Conservation (phyloP, 1,140 invertebrate species). For the Holcopasites calliopsidis region DNA sequence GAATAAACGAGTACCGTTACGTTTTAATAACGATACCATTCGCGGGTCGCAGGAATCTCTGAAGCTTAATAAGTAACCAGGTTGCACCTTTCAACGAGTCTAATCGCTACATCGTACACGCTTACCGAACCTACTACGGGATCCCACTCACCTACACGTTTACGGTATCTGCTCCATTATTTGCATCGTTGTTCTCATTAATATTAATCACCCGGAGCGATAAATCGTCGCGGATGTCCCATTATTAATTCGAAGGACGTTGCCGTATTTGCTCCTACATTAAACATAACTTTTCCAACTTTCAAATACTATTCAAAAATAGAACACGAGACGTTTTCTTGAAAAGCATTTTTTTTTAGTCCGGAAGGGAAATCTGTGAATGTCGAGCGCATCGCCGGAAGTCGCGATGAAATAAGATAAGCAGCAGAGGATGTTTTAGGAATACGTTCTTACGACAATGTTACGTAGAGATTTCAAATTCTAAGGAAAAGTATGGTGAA, state of each 20-base stretch:
- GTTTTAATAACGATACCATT: slow-evolving; percentile 13
- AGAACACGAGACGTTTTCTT: neutral
- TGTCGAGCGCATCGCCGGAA: neutral
- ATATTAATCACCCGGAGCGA: slow-evolving; percentile 19
- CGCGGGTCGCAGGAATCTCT: neutral
- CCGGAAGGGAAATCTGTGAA: slow-evolving; percentile 21
- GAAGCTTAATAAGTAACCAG: slow-evolving; percentile 27
- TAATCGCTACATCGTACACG: neutral
- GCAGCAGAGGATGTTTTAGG: neutral
- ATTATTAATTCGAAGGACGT: neutral
- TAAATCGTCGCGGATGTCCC: slow-evolving; percentile 2
- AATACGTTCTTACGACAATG: neutral
- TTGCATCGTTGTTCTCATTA: neutral
- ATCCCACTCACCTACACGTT: neutral
- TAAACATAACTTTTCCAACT: neutral
- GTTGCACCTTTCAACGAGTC: slow-evolving; percentile 15
- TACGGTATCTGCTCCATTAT: neutral
- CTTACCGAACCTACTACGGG: neutral
- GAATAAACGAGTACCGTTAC: slow-evolving; percentile 20
- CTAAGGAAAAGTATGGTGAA: too few relatives aligned
- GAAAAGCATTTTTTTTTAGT: slow-evolving; percentile 12
- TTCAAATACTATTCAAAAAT: neutral
- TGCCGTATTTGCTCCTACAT: neutral
- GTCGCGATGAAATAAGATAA: neutral
- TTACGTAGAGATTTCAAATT: neutral